Evolutionary conservation across 1,140 invertebrate genomes (phyloP).

Genomic region (Akabosia matsudoensis): DNA sequence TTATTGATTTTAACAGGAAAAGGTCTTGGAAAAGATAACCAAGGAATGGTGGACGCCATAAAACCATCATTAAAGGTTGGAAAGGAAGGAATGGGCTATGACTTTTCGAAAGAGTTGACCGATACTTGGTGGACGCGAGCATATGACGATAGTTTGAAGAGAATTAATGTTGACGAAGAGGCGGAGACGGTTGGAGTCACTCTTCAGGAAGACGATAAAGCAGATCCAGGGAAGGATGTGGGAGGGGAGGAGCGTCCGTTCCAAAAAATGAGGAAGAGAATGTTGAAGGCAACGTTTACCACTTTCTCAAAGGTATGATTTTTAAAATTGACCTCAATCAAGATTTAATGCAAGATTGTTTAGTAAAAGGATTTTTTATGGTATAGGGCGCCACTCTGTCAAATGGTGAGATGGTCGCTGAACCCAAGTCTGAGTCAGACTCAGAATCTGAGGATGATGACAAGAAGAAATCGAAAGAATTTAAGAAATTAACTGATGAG

Average conservation of each 20-base stretch:
- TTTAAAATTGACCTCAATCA: not conserved
- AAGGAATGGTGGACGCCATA: conserved; percentile 39
- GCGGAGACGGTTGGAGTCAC: conserved; percentile 4
- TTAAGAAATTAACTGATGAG: conserved; percentile 35
- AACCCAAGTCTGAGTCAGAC: conserved; percentile 16
- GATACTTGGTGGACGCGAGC: conserved; percentile 45
- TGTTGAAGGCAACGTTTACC: conserved; percentile 42
- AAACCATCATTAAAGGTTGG: conserved; percentile 43
- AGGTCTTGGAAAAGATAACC: conserved; percentile 39
- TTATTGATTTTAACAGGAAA: conserved; percentile 29
- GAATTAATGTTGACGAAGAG: conserved; percentile 31
- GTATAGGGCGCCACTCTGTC: conserved; percentile 38
- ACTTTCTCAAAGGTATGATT: conserved; percentile 43
- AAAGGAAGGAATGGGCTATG: conserved; percentile 46
- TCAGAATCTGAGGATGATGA: not conserved
- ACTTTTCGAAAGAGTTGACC: conserved; percentile 41
- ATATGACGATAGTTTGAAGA: conserved; percentile 36
- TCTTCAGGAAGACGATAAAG: not conserved
- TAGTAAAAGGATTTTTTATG: conserved; percentile 18
- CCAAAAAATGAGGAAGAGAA: conserved; percentile 36
- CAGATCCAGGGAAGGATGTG: not conserved
- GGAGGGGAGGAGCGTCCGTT: conserved; percentile 22
- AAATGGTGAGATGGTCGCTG: conserved; percentile 35
- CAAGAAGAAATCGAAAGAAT: conserved; percentile 11
- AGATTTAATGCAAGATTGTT: not conserved